Conservation (phyloP, 2,888 invertebrate species). For the Chirona hameri region DNA sequence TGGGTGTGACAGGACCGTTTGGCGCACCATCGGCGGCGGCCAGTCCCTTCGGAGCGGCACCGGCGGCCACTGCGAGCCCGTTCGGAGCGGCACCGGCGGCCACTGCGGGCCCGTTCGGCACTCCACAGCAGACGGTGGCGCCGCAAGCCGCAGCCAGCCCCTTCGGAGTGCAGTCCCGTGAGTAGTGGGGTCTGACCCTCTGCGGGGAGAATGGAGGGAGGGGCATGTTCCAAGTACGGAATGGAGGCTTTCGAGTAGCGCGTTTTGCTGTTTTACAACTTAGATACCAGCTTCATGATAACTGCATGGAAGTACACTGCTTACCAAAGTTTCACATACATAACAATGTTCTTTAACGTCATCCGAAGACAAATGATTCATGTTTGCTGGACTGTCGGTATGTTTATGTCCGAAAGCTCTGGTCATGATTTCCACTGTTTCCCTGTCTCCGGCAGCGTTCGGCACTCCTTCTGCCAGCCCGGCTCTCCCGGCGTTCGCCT, state of each 20-base stretch:
- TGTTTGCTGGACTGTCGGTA: no score
- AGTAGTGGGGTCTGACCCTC: slow-evolving; percentile 43
- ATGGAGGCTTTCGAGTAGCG: no score
- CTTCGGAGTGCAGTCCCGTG: slow-evolving; percentile 39
- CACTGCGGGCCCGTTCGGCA: slow-evolving; percentile 52
- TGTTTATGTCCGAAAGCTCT: no score
- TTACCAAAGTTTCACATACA: no score
- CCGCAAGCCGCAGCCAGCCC: slow-evolving; percentile 50
- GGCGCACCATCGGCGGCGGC: slow-evolving; percentile 77
- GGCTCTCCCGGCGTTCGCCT: slow-evolving; percentile 67
- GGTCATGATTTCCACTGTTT: slow-evolving; percentile 29
- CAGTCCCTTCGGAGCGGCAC: slow-evolving; percentile 77
- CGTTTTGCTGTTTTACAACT: no score
- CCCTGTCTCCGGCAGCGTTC: slow-evolving; percentile 63
- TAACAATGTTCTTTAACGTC: no score
- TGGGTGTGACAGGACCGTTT: slow-evolving; percentile 75
- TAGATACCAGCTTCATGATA: no score
- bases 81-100: slow-evolving; percentile 55
- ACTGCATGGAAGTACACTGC: no score
- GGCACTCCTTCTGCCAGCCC: slow-evolving; percentile 60
- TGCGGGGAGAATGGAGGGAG: slow-evolving; percentile 2
- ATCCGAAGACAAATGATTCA: no score
- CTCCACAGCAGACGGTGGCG: slow-evolving; percentile 51
- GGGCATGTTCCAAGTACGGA: no score
- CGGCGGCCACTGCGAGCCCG: slow-evolving; percentile 49